These are phyloP conservation scores for Amphimedon queenslandica DNA, from an alignment of 37 sponge, comb jelly and placozoan species.

Conservation along the genomic window DNA sequence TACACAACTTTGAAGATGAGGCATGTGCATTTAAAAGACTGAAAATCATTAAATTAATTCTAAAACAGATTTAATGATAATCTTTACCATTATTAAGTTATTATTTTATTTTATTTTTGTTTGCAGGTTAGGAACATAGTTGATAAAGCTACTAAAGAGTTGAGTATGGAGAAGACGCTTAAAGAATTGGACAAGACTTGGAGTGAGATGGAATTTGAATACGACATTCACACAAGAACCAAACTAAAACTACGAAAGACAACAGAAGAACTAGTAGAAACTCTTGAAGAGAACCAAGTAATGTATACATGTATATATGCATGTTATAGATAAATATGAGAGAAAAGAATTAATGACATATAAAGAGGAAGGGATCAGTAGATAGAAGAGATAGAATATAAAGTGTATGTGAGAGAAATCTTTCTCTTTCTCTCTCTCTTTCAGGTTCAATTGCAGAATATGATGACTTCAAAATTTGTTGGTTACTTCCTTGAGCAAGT, in stretches of 20 bases:
- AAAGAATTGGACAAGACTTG: conserved; percentile 94
- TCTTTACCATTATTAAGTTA: no score
- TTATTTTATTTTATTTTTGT: not conserved
- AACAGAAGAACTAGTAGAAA: conserved; percentile 96
- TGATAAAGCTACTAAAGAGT: conserved; percentile 97
- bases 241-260: conserved; percentile 65
- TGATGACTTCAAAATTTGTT: conserved; percentile 98
- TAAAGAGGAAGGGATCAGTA: not conserved
- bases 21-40: no score
- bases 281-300: conserved; percentile 97
- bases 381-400: no score
- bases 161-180: conserved; percentile 98
- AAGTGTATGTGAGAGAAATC: no score
- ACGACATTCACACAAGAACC: conserved; percentile 86
- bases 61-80: no score
- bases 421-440: not conserved
- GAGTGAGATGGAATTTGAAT: conserved; percentile 95
- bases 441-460: conserved; percentile 97
- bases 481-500: conserved; percentile 97
- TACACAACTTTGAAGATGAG: conserved; percentile 99
- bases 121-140: conserved; percentile 85
- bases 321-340: no score
- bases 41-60: no score
- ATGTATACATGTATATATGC: not conserved
- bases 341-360: no score